phyloP scores from a whole-genome alignment of 2,888 invertebrate species.

The Schizotus pectinicornis region DNA sequence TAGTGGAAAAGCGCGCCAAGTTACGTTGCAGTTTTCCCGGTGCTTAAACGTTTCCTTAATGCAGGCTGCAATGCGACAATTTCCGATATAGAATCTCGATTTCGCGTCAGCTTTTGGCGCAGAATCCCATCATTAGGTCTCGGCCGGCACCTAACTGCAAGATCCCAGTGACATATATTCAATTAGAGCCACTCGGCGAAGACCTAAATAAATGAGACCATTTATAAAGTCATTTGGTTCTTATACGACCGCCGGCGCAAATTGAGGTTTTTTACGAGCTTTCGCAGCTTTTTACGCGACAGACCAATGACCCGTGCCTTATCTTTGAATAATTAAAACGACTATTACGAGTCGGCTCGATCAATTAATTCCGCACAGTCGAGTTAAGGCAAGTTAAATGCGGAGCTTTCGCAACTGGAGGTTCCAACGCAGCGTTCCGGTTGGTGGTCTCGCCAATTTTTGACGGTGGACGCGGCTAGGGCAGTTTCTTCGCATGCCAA shows the following conservation, averaged over 20 bases:
- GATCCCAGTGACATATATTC: constrained; percentile 24
- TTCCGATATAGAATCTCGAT: constrained; percentile 34
- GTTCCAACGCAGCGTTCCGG: too few relatives aligned
- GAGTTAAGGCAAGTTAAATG: too few relatives aligned
- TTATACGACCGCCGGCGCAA: constrained; percentile 1
- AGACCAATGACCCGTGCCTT: too few relatives aligned
- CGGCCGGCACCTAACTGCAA: constrained; percentile 13
- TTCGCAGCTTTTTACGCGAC: constrained; percentile 1
- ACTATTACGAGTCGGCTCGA: too few relatives aligned
- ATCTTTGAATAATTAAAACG: too few relatives aligned
- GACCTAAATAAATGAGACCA: constrained; percentile 18
- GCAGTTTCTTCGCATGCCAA: constrained; percentile 26
- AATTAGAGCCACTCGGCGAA: constrained; percentile 15
- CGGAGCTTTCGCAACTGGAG: too few relatives aligned
- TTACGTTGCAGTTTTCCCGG: too few relatives aligned
- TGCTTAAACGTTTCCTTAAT: constrained; percentile 6
- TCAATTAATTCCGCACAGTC: too few relatives aligned
- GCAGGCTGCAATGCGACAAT: constrained; percentile 39
- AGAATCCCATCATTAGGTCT: constrained; percentile 28
- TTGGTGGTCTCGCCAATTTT: not conserved
- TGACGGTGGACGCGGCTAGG: constrained; percentile 19
- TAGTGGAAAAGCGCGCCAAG: too few relatives aligned
- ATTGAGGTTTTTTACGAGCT: constrained; percentile 4
- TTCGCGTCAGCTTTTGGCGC: constrained; percentile 31
- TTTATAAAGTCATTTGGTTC: constrained; percentile 16